Evolutionary conservation across 2,113 vertebrate genomes (phyloP).

Genomic region (Jaculus jaculus): DNA sequence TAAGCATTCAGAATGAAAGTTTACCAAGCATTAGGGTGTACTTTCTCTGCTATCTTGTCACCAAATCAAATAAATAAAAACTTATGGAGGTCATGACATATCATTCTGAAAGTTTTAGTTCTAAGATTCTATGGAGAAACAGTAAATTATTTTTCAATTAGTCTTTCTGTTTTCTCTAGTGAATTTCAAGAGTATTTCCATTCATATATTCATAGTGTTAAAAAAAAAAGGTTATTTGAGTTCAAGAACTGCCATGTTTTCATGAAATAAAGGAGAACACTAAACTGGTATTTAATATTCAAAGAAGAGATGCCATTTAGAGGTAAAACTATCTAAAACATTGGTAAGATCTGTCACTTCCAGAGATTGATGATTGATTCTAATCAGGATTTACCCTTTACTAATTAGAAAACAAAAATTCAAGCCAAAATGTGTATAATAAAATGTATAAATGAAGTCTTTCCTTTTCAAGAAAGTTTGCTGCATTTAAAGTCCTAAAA

Average conservation of each 20-base stretch:
- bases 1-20: slow-evolving; percentile 43
- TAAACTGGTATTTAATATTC: not conserved
- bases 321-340: slow-evolving; percentile 2
- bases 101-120: slow-evolving; percentile 39
- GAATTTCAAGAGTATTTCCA: slow-evolving; percentile 55
- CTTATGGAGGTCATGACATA: slow-evolving; percentile 1
- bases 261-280: slow-evolving; percentile 26
- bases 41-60: slow-evolving; percentile 23
- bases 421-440: not conserved
- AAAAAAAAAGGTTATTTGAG: not conserved
- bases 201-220: no score
- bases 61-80: slow-evolving; percentile 64
- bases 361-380: no score
- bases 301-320: not conserved
- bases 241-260: slow-evolving; percentile 2
- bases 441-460: not conserved
- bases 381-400: no score
- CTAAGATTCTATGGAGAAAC: slow-evolving; percentile 42
- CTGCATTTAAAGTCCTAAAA: not conserved
- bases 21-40: slow-evolving; percentile 36
- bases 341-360: not conserved
- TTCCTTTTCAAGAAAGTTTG: not conserved
- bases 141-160: slow-evolving; percentile 64
- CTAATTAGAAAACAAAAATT: not conserved
- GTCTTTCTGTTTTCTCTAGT: slow-evolving; percentile 52